Conservation (phyloP, 2,888 invertebrate genomes). For the Caenorhabditis afra region DNA sequence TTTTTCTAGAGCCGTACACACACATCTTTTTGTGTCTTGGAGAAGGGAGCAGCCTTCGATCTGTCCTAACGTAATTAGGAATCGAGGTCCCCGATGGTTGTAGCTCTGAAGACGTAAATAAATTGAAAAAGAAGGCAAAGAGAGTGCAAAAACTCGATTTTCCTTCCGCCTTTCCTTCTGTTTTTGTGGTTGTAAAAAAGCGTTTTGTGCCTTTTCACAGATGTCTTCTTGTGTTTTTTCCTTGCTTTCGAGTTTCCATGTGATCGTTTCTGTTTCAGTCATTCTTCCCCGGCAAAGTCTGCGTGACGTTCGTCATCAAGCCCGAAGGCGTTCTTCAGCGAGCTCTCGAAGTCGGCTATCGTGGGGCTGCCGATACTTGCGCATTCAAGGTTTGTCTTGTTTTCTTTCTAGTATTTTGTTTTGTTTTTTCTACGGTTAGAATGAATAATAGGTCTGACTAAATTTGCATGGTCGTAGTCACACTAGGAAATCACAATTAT, state of each 20-base stretch:
- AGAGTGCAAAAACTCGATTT: conserved; percentile 47
- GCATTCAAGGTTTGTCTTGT: conserved; percentile 73
- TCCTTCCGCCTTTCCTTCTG: conserved; percentile 8
- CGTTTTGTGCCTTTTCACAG: conserved; percentile 35
- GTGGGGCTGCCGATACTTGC: conserved; percentile 75
- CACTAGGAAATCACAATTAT: conserved; percentile 17
- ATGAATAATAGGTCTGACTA: neutral
- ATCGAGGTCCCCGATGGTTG: conserved; percentile 1
- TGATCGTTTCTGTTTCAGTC: conserved; percentile 64
- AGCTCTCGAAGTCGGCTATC: conserved; percentile 91
- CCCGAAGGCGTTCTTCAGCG: conserved; percentile 96
- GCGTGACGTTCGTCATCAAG: conserved; percentile 82
- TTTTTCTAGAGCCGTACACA: neutral
- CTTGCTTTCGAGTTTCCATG: conserved; percentile 16
- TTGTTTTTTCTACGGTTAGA: neutral
- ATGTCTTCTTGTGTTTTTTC: conserved; percentile 25
- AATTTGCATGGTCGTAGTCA: neutral
- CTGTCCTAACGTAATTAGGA: conserved; percentile 52
- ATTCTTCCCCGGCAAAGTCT: conserved; percentile 76
- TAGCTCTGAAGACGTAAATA: conserved; percentile 45
- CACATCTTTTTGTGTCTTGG: no score
- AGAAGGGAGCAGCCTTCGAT: neutral
- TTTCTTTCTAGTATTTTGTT: conserved; percentile 25
- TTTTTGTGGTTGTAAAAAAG: conserved; percentile 33
- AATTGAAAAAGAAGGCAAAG: conserved; percentile 37